Evolutionary conservation across 2,113 vertebrate genomes (phyloP).

Genomic region (Urocolius indicus): DNA sequence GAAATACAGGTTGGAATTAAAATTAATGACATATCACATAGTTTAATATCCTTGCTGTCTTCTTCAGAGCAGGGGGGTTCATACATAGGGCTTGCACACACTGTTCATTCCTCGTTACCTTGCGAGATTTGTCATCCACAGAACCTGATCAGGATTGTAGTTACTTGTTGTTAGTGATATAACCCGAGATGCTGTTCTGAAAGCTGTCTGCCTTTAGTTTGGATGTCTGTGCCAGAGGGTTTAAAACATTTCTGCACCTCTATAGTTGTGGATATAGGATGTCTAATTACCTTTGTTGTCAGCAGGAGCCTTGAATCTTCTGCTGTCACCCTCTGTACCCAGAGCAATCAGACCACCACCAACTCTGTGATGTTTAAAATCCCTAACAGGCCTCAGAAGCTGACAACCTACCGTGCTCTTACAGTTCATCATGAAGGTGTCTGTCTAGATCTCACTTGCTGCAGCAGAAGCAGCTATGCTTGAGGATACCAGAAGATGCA

Average conservation of each 20-base stretch:
- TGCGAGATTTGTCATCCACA: neutral
- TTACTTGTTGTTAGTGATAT: neutral
- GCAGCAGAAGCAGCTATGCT: neutral
- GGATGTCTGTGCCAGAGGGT: neutral
- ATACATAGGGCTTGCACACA: neutral
- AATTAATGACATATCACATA: conserved; percentile 46
- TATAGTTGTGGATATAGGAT: neutral
- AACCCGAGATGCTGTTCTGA: neutral
- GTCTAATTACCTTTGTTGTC: neutral
- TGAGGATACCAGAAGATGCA: neutral
- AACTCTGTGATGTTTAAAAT: neutral
- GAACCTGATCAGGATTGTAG: neutral
- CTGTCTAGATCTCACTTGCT: neutral
- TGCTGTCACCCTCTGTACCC: neutral
- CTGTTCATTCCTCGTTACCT: neutral
- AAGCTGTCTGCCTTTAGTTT: neutral
- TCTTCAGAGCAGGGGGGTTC: conserved; percentile 8
- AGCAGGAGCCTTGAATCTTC: neutral
- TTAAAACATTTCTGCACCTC: neutral
- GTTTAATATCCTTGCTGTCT: neutral
- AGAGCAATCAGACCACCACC: neutral
- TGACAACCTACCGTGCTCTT: neutral
- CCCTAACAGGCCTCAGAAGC: neutral
- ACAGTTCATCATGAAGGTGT: neutral
- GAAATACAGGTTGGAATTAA: conserved; percentile 72